Evolutionary conservation across 2,113 vertebrate species (phyloP).

Genomic region (Sphaerodactylus townsendi): DNA sequence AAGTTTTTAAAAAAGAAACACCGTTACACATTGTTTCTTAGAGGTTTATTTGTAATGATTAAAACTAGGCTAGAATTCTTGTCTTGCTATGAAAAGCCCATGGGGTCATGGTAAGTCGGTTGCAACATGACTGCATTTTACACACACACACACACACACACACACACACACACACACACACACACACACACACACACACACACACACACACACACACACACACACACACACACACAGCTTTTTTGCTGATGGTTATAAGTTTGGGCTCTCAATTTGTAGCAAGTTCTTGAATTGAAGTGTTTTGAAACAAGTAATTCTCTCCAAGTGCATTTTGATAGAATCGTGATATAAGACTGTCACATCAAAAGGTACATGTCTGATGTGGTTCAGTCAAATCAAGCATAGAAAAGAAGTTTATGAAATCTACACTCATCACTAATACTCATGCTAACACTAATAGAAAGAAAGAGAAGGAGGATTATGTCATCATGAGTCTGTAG

Average conservation of each 20-base stretch:
- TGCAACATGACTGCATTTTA: no score
- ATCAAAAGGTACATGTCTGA: background rate
- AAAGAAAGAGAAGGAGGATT: background rate
- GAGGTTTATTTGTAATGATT: background rate
- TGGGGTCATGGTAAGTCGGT: no score
- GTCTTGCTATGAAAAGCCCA: no score
- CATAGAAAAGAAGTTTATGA: background rate
- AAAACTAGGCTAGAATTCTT: background rate
- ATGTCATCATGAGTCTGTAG: background rate
- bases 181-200: no score
- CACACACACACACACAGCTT: no score
- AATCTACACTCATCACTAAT: background rate
- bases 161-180: no score
- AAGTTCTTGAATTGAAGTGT: no score
- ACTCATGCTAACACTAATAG: background rate
- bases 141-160: no score
- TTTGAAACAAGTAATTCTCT: background rate
- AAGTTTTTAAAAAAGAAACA: no score
- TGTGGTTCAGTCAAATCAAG: background rate
- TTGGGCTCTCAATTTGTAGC: background rate
- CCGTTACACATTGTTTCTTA: no score
- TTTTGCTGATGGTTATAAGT: background rate
- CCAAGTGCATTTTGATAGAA: background rate
- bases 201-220: no score
- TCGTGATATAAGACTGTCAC: background rate